Conservation (phyloP, 2,888 invertebrate genomes). For the Morinoia aosen region DNA sequence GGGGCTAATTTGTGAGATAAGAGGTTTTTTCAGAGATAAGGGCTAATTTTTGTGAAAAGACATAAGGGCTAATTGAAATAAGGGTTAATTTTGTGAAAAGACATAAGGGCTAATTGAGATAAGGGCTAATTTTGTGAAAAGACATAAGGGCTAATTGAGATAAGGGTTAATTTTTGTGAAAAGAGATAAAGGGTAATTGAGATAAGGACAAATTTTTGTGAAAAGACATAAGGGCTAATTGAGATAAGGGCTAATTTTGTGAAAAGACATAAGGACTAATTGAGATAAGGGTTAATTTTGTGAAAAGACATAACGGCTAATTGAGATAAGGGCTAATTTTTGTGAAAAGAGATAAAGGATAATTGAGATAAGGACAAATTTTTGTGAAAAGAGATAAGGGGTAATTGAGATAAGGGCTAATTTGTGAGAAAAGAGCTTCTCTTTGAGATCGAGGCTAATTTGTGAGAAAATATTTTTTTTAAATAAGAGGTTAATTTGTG, state of each 20-base stretch:
- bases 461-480: too few species aligned
- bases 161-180: too few species aligned
- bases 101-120: background rate
- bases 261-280: background rate
- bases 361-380: background rate
- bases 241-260: background rate
- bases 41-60: background rate
- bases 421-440: too few species aligned
- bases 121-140: background rate
- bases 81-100: background rate
- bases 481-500: background rate
- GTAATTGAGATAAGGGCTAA: background rate
- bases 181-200: background rate
- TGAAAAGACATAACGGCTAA: background rate
- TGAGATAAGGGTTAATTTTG: background rate
- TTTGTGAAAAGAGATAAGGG: background rate
- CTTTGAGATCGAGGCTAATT: too few species aligned
- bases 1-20: background rate
- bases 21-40: background rate
- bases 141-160: background rate
- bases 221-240: background rate
- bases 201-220: background rate
- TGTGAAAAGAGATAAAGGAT: background rate
- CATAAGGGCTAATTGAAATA: background rate
- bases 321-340: too few species aligned